These are phyloP conservation scores for Fundulus diaphanus DNA, from an alignment of 2,797 vertebrate genomes.

Conservation along the genomic window DNA sequence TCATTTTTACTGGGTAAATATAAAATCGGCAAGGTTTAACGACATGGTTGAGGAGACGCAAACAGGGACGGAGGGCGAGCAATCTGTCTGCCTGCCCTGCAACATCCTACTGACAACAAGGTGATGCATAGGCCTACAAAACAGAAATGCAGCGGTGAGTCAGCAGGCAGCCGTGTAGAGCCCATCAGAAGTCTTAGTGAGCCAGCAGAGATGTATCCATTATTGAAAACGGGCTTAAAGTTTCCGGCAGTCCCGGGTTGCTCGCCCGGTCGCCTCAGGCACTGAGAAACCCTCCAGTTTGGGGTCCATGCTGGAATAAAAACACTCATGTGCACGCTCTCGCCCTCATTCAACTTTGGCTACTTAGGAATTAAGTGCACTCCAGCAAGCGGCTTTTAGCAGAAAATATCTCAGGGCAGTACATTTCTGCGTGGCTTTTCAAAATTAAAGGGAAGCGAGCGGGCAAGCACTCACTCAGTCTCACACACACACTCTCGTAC, in stretches of 20 bases:
- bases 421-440: conserved; percentile 58
- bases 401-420: conserved; percentile 70
- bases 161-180: conserved; percentile 69
- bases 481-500: conserved; percentile 19
- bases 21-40: not conserved
- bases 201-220: conserved; percentile 39
- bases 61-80: conserved; percentile 6
- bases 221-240: conserved; percentile 45
- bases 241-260: conserved; percentile 37
- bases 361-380: conserved; percentile 75
- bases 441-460: conserved; percentile 49
- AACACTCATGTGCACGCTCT: conserved; percentile 43
- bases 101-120: conserved; percentile 68
- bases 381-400: conserved; percentile 71
- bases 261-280: conserved; percentile 56
- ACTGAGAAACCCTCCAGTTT: conserved; percentile 64
- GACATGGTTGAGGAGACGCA: conserved; percentile 18
- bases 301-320: conserved; percentile 65
- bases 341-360: conserved; percentile 68
- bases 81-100: conserved; percentile 51
- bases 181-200: conserved; percentile 72
- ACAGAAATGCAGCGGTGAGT: conserved; percentile 74
- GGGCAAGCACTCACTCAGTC: conserved; percentile 4
- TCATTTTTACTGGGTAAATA: not conserved
- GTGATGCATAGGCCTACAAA: conserved; percentile 67